Evolutionary conservation across 2,888 invertebrate species (phyloP).

Genomic region (Meta bourneti): DNA sequence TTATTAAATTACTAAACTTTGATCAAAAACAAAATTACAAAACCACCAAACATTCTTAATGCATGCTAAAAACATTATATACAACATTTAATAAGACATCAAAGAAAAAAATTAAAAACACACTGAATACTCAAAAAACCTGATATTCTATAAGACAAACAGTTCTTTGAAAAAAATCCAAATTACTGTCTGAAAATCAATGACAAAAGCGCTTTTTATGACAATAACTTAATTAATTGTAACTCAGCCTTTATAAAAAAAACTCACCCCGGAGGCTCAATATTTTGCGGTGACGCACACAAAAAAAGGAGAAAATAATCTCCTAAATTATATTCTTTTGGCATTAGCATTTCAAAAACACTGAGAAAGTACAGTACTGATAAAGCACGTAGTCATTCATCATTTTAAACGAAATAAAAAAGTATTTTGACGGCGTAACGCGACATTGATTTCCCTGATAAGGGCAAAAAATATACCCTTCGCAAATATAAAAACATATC

Average conservation of each 20-base stretch:
- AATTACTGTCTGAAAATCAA: background rate
- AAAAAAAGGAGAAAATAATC: constrained; percentile 9
- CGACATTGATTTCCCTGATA: constrained; percentile 55
- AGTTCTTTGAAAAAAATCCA: background rate
- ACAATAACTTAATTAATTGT: background rate
- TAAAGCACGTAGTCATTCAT: constrained; percentile 52
- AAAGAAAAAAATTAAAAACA: background rate
- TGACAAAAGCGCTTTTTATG: background rate
- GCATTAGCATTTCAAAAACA: constrained; percentile 28
- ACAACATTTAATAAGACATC: background rate
- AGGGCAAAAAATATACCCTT: constrained; percentile 7
- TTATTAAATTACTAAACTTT: too few relatives aligned
- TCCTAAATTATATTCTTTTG: background rate
- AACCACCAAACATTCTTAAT: too few relatives aligned
- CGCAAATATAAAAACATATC: constrained; percentile 12
- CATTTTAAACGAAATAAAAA: constrained; percentile 41
- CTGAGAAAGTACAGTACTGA: constrained; percentile 19
- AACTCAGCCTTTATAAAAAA: background rate
- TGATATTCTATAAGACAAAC: background rate
- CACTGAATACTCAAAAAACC: background rate
- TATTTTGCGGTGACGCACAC: background rate
- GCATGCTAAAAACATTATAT: too few relatives aligned
- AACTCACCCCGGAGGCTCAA: background rate
- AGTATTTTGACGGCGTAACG: constrained; percentile 34
- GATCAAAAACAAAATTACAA: too few relatives aligned